Base-by-base conservation (phyloP, 2,888 invertebrate genomes). In the Drosophila gaucha region DNA sequence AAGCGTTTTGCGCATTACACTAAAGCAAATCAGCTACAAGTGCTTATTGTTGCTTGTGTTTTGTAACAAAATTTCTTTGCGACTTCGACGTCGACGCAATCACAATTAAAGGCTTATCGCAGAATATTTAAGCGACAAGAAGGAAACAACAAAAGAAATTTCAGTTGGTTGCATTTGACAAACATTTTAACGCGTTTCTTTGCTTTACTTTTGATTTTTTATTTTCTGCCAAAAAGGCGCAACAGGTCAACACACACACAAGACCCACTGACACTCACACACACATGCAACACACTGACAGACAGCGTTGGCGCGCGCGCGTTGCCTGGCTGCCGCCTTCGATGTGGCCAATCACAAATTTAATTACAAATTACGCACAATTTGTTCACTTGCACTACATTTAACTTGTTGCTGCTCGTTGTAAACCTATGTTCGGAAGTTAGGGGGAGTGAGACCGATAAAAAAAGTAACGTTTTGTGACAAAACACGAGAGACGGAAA, bases 101-200 rank as follows among this genome's bases (percentile, higher is more conserved):
- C 64, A 68, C 63, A 78, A 72, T 58, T 62, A 68, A 70, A 73
- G 64, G 78, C 78, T 83, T 86, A 86, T 74, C 84, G 60, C 55
- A 54, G 50, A 74, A 67, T 51, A 66, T 59, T 66, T 56, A 57
- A 64, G 54, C 52, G 46, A 47, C 38, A n/a, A 24, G 26, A 49
- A 9, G 35, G 20, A 20, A 57, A n/a, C 16, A 20, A 14, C 10
- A 59, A 35, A 51, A 30, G 28, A n/a, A 18, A 18, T 49, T 51
- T 36, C 14, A 20, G 36, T 49, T 47, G 9, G 8, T 30, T 57
- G 38, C 30, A 57, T 43, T 46, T 38, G 33, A 51, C 39, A 56
- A 65, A 46, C 18, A 57, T 30, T 49, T 33, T 16, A 50, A 44
- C 49, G 49, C 24, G 30, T 65, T 66, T 74, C 33, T 36, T 47